Percentiles rank a stretch among this genome's conserved stretches.
Conservation (phyloP, 2,888 invertebrate species). For the Clanis bilineata region DNA sequence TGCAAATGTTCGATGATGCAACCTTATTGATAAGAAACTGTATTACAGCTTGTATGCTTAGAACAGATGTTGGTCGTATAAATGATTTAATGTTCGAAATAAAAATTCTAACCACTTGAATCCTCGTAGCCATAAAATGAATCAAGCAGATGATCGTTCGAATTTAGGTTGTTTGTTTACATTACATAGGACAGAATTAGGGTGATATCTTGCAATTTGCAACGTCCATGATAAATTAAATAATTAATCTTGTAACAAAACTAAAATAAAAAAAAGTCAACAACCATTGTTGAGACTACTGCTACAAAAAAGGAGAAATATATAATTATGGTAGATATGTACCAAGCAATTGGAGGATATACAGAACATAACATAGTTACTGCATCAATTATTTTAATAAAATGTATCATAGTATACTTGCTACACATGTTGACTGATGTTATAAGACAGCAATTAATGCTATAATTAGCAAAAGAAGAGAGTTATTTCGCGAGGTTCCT, state of each 20-base stretch:
- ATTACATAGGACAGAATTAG: not conserved
- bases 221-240: not conserved
- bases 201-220: not conserved
- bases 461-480: slow-evolving; percentile 2
- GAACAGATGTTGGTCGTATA: not conserved
- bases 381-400: no score
- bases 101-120: not conserved
- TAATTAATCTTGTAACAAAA: not conserved
- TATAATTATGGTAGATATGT: no score
- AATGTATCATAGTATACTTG: no score
- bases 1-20: not conserved
- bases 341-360: no score
- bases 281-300: no score
- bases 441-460: not conserved
- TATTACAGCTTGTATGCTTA: not conserved
- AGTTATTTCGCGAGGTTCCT: slow-evolving; percentile 40
- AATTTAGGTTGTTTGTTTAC: not conserved
- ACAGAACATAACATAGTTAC: no score
- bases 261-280: no score
- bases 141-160: not conserved
- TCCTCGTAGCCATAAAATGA: not conserved
- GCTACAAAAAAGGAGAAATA: no score
- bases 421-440: not conserved
- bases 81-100: not conserved
- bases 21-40: not conserved